These are phyloP conservation scores for Pseudois nayaur DNA, from an alignment of 2,113 vertebrate species.

Conservation along the genomic window DNA sequence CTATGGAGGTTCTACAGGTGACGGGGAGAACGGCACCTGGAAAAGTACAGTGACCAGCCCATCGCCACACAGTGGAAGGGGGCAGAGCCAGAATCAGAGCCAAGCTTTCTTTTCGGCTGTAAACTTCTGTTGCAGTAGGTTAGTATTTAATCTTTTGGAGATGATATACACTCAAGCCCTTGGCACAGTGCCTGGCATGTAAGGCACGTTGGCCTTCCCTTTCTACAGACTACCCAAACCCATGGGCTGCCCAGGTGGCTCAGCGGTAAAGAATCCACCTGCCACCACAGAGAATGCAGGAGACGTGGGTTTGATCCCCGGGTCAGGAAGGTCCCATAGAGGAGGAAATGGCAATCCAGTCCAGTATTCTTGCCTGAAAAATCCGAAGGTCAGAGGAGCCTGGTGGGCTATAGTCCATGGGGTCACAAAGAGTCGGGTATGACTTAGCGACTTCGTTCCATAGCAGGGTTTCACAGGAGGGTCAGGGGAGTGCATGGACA, in stretches of 20 bases:
- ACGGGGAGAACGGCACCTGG: background rate
- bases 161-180: background rate
- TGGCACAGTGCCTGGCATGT: background rate
- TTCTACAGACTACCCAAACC: background rate
- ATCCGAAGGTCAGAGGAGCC: background rate
- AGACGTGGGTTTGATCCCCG: background rate
- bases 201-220: background rate
- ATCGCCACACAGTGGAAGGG: background rate
- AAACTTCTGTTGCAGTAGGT: background rate
- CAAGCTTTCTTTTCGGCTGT: background rate
- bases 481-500: rapidly evolving
- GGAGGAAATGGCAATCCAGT: background rate
- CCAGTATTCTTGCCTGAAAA: background rate
- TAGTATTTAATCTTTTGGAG: background rate
- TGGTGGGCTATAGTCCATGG: background rate
- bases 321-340: background rate
- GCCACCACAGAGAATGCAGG: background rate
- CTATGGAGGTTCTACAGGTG: background rate
- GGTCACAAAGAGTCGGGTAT: background rate
- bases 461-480: background rate
- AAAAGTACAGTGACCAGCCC: background rate
- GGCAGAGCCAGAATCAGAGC: background rate
- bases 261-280: background rate
- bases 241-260: background rate
- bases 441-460: background rate